Base-by-base conservation (phyloP, 92 coral and sea anemone species). In the Epizoanthus illoricatus region DNA sequence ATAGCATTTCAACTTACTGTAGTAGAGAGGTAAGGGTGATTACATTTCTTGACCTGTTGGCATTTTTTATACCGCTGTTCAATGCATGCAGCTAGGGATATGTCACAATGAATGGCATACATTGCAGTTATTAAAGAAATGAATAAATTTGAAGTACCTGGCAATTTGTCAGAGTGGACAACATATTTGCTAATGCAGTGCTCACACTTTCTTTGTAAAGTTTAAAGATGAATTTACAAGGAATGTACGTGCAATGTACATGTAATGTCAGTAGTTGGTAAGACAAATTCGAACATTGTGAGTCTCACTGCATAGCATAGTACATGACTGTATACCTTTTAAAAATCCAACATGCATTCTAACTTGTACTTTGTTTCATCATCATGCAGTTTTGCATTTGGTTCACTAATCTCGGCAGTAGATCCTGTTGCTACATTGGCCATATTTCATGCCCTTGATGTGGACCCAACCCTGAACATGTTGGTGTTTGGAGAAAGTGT, bases 401-500 rank as follows among this genome's bases (percentile, higher is more conserved):
- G 99, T n/a, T 97, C 98, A 16, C 89, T 97, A 73, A 97, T 97
- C 84, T 97, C 99, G 10, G 99, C 99, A 69, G 99, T 97, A 23
- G 99, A 97, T 84, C 99, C 99, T 56, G 98, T 97, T 4, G 99
- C 99, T 9, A 97, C 99, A 1, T 88, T 97, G 72, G 99, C 99
- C 15, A 97, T 97, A 39, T 97, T 97, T 85, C 99, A 97, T 90
- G 98, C 98, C 2, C 79, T 97, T 65, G 98, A 97, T 85, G 96
- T 90, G 45, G 99, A 97, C 73, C 99, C 99, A 58, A 97, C 99
- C 7, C 87, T 97, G 39, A 97, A 97, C 97, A 97, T 97, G 99
- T 90, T 97, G 94, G 99, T 97, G 61, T 97, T 97, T 90, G 99
- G 99, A 17, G 99, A 97, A 68, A 97, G 99, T 81, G 94, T 97